phyloP scores from a whole-genome alignment of 2,888 invertebrate genomes.

The Villa cingulata region DNA sequence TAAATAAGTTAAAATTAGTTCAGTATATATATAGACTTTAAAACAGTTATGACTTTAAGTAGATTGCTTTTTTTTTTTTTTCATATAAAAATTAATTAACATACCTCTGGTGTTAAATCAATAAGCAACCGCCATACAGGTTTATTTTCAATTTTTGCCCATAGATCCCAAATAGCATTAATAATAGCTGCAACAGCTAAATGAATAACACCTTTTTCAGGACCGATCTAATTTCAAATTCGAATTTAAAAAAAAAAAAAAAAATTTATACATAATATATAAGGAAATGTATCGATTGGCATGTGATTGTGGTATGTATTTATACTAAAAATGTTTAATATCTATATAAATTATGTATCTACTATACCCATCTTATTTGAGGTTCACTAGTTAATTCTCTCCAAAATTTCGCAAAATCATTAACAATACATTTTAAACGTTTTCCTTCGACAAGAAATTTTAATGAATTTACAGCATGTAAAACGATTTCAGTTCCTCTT shows the following conservation, averaged over 20 bases:
- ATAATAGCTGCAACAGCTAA: conserved; percentile 75
- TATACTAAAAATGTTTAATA: too few relatives aligned
- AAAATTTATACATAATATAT: too few relatives aligned
- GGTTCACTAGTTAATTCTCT: conserved; percentile 69
- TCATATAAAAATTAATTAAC: too few relatives aligned
- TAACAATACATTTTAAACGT: conserved; percentile 55
- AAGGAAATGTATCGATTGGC: too few relatives aligned
- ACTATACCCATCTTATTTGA: conserved; percentile 88
- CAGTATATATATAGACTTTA: too few relatives aligned
- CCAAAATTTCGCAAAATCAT: conserved; percentile 69
- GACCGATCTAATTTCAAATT: conserved; percentile 52
- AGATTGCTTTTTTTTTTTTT: too few relatives aligned
- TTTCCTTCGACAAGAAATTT: conserved; percentile 54
- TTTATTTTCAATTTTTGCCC: conserved; percentile 71
- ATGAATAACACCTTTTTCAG: conserved; percentile 82
- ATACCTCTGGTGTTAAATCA: conserved; percentile 67
- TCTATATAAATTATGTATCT: too few relatives aligned
- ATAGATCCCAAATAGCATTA: conserved; percentile 87
- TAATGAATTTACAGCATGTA: conserved; percentile 58
- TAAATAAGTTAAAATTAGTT: too few relatives aligned
- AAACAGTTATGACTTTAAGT: too few relatives aligned
- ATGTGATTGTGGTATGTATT: too few relatives aligned
- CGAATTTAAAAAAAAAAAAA: not conserved
- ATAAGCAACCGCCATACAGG: conserved; percentile 75
- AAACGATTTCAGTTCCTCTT: conserved; percentile 76